A percentile compares a stretch with the other conserved stretches of the same genome.
Conservation (phyloP, 1,140 invertebrate genomes). For the Phocides pigmalion region DNA sequence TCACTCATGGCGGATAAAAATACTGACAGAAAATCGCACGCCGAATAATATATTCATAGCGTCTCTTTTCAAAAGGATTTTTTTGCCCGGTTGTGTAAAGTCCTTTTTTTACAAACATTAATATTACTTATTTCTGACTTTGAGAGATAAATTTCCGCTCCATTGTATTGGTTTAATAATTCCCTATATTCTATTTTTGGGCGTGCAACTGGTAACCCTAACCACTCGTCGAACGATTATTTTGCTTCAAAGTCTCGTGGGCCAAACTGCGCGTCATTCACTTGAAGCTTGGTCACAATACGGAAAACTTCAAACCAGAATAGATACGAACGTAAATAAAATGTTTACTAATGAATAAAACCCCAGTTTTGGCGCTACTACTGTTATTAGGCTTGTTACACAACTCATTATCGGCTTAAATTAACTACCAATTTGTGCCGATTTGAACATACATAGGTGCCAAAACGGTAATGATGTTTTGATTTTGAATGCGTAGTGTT, state of each 20-base stretch:
- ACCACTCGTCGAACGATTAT: conserved; percentile 41
- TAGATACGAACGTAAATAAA: conserved; percentile 50
- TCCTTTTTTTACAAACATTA: too few species aligned
- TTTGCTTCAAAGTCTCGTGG: conserved; percentile 46
- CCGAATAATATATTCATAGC: too few species aligned
- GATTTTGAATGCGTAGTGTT: neutral
- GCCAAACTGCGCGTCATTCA: conserved; percentile 56
- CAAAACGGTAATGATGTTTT: conserved; percentile 20
- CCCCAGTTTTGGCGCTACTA: conserved; percentile 28
- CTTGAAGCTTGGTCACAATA: conserved; percentile 61
- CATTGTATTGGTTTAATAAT: too few species aligned
- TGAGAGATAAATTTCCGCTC: too few species aligned
- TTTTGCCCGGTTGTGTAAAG: too few species aligned
- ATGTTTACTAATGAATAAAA: conserved; percentile 34
- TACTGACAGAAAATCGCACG: too few species aligned
- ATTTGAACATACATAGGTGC: conserved; percentile 11
- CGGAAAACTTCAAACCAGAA: conserved; percentile 59
- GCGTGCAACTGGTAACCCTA: neutral
- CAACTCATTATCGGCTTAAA: conserved; percentile 6
- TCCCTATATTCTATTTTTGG: neutral
- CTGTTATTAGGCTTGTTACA: conserved; percentile 14
- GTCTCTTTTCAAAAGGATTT: too few species aligned
- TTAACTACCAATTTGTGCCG: conserved; percentile 29
- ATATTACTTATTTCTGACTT: too few species aligned
- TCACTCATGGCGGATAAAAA: too few species aligned